These are phyloP conservation scores for Punctoribates punctum DNA, from an alignment of 2,888 invertebrate species.

Conservation along the genomic window DNA sequence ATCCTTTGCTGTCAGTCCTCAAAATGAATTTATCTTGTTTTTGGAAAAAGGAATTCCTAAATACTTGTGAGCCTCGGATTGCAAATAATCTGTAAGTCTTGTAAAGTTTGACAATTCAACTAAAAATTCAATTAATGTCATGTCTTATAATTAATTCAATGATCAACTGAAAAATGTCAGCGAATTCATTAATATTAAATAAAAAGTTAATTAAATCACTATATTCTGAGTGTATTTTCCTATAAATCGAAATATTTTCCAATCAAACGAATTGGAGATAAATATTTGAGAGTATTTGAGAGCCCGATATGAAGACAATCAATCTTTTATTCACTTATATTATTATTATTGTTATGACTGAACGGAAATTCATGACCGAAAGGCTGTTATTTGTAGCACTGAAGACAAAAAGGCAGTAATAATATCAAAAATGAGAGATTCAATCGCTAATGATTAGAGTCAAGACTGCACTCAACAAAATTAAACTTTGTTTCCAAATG, in stretches of 20 bases:
- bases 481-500: not conserved
- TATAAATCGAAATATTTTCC: not conserved
- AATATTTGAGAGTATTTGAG: not conserved
- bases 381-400: not conserved
- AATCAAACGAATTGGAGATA: not conserved
- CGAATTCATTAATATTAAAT: no score
- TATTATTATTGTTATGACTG: no score
- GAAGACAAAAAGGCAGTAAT: not conserved
- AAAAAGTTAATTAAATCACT: no score
- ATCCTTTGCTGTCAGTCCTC: no score
- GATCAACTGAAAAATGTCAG: no score
- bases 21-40: not conserved
- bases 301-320: not conserved
- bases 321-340: constrained; percentile 2
- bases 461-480: constrained; percentile 21
- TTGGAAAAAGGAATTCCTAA: not conserved
- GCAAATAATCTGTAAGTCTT: no score
- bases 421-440: not conserved
- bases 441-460: constrained; percentile 8
- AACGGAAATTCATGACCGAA: not conserved
- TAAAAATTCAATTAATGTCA: no score
- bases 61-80: no score
- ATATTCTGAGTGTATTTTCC: no score
- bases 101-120: no score
- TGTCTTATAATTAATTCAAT: no score